Base-by-base conservation (phyloP, 2,113 vertebrate genomes). In the Podilymbus podiceps region DNA sequence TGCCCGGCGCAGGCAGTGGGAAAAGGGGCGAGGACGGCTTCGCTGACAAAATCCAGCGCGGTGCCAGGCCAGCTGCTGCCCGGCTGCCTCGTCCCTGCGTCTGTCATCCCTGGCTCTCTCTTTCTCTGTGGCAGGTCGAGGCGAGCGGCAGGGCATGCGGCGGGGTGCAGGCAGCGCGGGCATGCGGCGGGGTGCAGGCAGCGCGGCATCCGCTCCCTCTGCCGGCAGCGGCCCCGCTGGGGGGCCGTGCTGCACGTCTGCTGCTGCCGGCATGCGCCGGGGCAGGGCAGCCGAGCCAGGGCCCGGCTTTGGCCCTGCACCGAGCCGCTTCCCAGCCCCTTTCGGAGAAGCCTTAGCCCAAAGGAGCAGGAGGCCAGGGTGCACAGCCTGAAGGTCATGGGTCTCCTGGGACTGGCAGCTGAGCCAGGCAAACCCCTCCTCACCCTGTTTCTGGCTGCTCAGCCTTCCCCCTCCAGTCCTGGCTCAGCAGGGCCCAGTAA, bases 71-170 rank as follows among this genome's bases (percentile, higher is more conserved):
- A 73, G 84, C 42, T 78, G 77, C 56, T 15, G 1, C 60, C 25
- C 4, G 8, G 8, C 68, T 85, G 90, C 35, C 44, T 66, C 0
- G 2, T 53, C 82, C 82, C 55, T 53, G 56, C n/a, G 44, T 52
- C 15, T 38, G 38, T 49, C 56, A 50, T 30, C 40, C 88, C 75
- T 90, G 75, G 62, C 73, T 95, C 97, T 96, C 96, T 97, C 95
- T 94, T 87, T 91, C 93, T 97, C 87, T 64, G 56, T 81, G 76
- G 75, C 64, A 79, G 62, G 64, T 59, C 0, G 5, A 80, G 31
- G 58, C 4, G 15, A 60, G 81, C 24, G 11, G 87, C 71, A 82
- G 87, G 1, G 6, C 88, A 31, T 13, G 67, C 42, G 8, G 90
- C 13, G 28, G n/a, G n/a, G n/a, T n/a, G n/a, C n/a, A n/a, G n/a